These are phyloP conservation scores for Ceratoteleas bidentatus DNA, from an alignment of 1,140 invertebrate species.

Conservation along the genomic window DNA sequence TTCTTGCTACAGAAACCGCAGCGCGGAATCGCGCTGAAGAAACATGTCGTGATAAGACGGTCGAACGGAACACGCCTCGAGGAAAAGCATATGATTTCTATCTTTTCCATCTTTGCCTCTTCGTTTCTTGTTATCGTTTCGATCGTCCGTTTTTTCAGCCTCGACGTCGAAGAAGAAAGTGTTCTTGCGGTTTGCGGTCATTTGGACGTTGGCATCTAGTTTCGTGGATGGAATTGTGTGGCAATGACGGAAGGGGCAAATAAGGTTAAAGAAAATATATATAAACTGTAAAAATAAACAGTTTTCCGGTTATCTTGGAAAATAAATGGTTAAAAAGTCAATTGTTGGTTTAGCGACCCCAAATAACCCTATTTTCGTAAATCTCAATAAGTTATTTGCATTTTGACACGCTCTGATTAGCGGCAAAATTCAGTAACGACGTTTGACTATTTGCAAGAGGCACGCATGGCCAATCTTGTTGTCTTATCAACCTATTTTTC, in stretches of 20 bases:
- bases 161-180: conserved; percentile 39
- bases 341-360: too few relatives aligned
- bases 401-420: conserved; percentile 30
- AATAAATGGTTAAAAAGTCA: not conserved
- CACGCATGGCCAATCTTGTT: conserved; percentile 28
- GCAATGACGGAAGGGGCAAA: too few relatives aligned
- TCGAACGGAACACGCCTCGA: conserved; percentile 37
- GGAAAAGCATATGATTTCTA: conserved; percentile 67
- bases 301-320: too few relatives aligned
- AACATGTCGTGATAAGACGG: conserved; percentile 57
- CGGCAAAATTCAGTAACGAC: conserved; percentile 11
- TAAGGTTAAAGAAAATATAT: too few relatives aligned
- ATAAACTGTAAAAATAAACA: too few relatives aligned
- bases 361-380: not conserved
- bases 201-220: not conserved
- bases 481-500: conserved; percentile 60
- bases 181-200: conserved; percentile 25
- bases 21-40: conserved; percentile 40
- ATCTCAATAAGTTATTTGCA: conserved; percentile 21
- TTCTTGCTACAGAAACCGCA: conserved; percentile 59
- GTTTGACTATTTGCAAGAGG: conserved; percentile 26
- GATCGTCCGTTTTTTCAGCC: conserved; percentile 33
- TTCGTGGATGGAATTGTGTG: not conserved
- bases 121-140: conserved; percentile 37
- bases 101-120: conserved; percentile 53